phyloP scores from a whole-genome alignment of 2,797 vertebrate genomes.

The Acanthurus lineatus region DNA sequence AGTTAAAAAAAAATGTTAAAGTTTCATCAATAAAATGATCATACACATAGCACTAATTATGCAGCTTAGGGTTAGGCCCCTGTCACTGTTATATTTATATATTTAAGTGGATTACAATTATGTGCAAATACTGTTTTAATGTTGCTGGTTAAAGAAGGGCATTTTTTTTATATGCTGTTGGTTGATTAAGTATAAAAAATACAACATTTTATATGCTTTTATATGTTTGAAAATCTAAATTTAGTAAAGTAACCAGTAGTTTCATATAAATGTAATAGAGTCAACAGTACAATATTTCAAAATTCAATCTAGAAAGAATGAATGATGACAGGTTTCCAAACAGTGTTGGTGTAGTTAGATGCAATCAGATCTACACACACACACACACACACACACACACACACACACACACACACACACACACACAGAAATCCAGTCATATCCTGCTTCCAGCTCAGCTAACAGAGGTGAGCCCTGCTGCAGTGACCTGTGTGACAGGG shows the following conservation, averaged over 20 bases:
- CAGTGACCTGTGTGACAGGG: slow-evolving; percentile 59
- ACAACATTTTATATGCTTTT: not conserved
- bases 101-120: not conserved
- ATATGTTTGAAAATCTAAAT: not conserved
- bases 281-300: too few species aligned
- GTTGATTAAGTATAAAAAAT: not conserved
- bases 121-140: not conserved
- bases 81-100: not conserved
- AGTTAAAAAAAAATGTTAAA: not conserved
- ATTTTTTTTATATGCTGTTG: not conserved
- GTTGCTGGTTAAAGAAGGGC: too few species aligned
- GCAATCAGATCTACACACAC: slow-evolving; percentile 6
- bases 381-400: not conserved
- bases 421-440: not conserved
- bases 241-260: not conserved
- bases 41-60: not conserved
- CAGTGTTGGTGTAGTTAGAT: not conserved
- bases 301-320: not conserved
- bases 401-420: slow-evolving; percentile 1
- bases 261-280: not conserved
- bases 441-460: slow-evolving; percentile 26
- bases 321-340: not conserved
- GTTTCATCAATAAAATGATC: not conserved
- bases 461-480: slow-evolving; percentile 38
- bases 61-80: not conserved